A percentile compares a stretch with the other conserved stretches of the same genome.
Evolutionary conservation across 1,140 invertebrate genomes (phyloP).

Genomic region (Psix sp.): DNA sequence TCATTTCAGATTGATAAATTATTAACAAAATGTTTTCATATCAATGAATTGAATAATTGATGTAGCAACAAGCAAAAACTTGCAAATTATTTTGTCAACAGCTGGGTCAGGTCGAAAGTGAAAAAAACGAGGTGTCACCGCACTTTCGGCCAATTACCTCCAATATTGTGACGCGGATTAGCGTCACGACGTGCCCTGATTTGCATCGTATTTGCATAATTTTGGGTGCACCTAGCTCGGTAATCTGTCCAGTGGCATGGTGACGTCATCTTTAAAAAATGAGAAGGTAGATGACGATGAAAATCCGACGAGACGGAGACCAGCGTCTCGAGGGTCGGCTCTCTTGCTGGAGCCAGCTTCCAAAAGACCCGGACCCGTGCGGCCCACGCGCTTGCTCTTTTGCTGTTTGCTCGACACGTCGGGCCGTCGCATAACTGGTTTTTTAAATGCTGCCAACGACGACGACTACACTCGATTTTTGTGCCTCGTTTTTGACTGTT

Average conservation of each 20-base stretch:
- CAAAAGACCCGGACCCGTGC: constrained; percentile 65
- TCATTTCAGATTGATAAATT: too few relatives aligned
- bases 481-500: constrained; percentile 75
- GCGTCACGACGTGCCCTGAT: constrained; percentile 70
- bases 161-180: constrained; percentile 76
- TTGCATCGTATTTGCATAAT: constrained; percentile 77
- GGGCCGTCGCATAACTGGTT: constrained; percentile 74
- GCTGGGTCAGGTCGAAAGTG: constrained; percentile 21
- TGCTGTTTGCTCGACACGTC: constrained; percentile 54
- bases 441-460: constrained; percentile 76
- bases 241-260: constrained; percentile 62
- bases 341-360: constrained; percentile 22
- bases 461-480: constrained; percentile 74
- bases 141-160: constrained; percentile 74
- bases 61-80: constrained; percentile 14
- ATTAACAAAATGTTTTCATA: too few relatives aligned
- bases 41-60: too few relatives aligned
- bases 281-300: constrained; percentile 13
- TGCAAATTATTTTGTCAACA: constrained; percentile 47
- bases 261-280: constrained; percentile 59
- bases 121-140: constrained; percentile 58
- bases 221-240: constrained; percentile 70
- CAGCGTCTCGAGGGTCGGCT: constrained; percentile 14
- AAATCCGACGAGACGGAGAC: constrained; percentile 19
- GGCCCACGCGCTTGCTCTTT: constrained; percentile 73